Evolutionary conservation across 2,797 vertebrate species (phyloP).

Genomic region (Hipposideros larvatus): DNA sequence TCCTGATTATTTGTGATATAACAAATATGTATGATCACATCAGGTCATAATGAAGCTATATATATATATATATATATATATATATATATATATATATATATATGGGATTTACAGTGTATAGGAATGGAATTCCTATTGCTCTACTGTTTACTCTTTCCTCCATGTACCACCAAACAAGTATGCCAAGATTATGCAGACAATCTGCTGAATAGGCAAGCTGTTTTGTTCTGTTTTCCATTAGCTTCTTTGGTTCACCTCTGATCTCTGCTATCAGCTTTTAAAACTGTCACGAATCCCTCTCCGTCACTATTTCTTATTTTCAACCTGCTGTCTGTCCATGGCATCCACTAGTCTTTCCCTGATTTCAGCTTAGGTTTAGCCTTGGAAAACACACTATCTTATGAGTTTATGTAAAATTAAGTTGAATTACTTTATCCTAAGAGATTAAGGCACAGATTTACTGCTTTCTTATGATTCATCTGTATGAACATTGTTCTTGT

Average conservation of each 20-base stretch:
- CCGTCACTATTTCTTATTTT: not conserved
- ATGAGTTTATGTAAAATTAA: not conserved
- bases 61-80: not conserved
- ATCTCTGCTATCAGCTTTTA: not conserved
- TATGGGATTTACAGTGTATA: too few species aligned
- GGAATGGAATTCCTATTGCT: not conserved
- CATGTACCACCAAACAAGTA: not conserved
- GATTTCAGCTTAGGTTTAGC: not conserved
- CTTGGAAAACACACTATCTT: not conserved
- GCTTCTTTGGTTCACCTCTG: not conserved
- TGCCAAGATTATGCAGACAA: not conserved
- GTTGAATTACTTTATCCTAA: not conserved
- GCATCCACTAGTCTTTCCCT: not conserved
- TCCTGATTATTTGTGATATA: not conserved
- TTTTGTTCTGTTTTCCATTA: not conserved
- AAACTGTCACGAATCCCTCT: not conserved
- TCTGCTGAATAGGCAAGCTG: not conserved
- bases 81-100: too few species aligned
- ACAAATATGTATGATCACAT: not conserved
- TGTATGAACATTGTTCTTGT: not conserved
- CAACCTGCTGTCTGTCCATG: not conserved
- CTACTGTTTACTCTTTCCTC: not conserved
- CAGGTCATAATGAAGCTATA: not conserved
- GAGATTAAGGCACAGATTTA: not conserved
- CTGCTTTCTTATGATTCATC: not conserved